Conservation (phyloP, 2,113 vertebrate species). For the Mesitornis unicolor region DNA sequence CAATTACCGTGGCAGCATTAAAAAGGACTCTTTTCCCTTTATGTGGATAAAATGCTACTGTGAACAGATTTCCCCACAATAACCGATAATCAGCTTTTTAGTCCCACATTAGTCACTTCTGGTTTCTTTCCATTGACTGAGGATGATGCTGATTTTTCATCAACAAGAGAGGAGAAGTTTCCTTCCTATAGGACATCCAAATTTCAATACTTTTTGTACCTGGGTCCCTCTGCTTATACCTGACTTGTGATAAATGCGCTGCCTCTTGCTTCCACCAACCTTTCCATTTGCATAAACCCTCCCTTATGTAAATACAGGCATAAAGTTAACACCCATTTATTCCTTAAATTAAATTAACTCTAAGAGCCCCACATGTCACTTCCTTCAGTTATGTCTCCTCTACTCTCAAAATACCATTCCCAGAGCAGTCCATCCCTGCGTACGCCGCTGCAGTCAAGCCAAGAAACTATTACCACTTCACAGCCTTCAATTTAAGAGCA, state of each 20-base stretch:
- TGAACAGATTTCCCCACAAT: background rate
- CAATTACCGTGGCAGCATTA: background rate
- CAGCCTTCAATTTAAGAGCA: background rate
- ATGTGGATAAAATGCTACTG: background rate
- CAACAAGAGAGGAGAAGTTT: background rate
- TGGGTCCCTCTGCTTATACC: background rate
- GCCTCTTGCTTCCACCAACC: background rate
- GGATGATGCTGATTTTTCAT: background rate
- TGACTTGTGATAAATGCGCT: background rate
- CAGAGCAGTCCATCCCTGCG: accelerated
- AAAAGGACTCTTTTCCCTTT: background rate
- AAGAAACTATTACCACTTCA: background rate
- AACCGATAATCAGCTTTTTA: background rate
- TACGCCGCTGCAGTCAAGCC: background rate
- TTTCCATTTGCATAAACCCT: background rate
- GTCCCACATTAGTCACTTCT: background rate
- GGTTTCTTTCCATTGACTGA: background rate
- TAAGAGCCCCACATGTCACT: background rate
- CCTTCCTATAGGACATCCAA: background rate
- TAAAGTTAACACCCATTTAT: background rate
- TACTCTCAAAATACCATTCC: background rate
- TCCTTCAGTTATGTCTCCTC: background rate
- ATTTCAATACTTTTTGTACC: background rate
- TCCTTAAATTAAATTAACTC: background rate
- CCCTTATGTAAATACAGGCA: background rate